These are phyloP conservation scores for Abrostola tripartita DNA, from an alignment of 2,888 invertebrate genomes.

Conservation along the genomic window DNA sequence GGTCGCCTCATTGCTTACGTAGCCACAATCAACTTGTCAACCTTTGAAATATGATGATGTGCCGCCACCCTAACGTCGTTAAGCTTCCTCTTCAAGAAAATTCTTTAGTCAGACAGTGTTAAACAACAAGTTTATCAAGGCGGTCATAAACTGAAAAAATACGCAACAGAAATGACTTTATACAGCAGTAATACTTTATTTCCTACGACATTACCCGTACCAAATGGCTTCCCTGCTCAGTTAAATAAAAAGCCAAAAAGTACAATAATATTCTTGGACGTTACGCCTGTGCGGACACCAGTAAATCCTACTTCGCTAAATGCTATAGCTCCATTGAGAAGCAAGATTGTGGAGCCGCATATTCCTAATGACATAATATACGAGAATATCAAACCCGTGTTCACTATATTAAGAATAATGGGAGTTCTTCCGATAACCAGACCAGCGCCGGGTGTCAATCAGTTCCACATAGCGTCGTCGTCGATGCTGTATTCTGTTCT, in stretches of 20 bases:
- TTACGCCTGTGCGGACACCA: conserved; percentile 76
- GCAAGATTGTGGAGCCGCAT: conserved; percentile 71
- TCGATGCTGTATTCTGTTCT: conserved; percentile 89
- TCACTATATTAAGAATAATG: conserved; percentile 82
- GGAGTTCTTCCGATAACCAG: conserved; percentile 90
- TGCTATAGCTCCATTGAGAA: conserved; percentile 72
- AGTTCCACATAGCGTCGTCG: conserved; percentile 84
- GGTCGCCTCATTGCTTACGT: conserved; percentile 70
- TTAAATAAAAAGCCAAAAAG: conserved; percentile 71
- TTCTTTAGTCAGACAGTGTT: conserved; percentile 56
- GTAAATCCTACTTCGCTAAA: conserved; percentile 69
- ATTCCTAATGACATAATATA: conserved; percentile 81
- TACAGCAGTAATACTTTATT: conserved; percentile 71
- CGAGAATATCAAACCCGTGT: conserved; percentile 84
- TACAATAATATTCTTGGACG: conserved; percentile 79
- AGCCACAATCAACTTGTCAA: conserved; percentile 81
- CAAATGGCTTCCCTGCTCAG: conserved; percentile 75
- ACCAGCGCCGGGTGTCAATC: conserved; percentile 80
- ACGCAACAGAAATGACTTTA: conserved; percentile 69
- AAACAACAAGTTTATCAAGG: conserved; percentile 47
- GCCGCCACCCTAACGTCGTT: conserved; percentile 62
- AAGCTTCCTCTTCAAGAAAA: conserved; percentile 61
- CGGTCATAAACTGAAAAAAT: conserved; percentile 34
- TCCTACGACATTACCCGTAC: conserved; percentile 65
- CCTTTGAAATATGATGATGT: conserved; percentile 74